Evolutionary conservation across 2,113 vertebrate genomes (phyloP).

Genomic region (Poeciliopsis occidentalis): DNA sequence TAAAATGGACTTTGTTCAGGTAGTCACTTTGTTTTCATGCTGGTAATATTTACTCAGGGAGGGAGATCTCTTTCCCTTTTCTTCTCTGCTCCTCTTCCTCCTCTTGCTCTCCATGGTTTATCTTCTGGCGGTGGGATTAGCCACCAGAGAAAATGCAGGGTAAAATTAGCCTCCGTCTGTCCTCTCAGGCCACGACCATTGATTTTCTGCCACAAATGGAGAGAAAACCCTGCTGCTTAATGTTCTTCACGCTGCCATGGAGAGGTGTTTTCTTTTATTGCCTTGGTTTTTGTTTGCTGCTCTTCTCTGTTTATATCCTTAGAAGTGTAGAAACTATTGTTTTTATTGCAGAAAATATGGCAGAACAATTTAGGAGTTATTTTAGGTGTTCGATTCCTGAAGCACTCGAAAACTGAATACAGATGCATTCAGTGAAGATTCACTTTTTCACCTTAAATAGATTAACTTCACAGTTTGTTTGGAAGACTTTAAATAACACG

Average conservation of each 20-base stretch:
- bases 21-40: conserved; percentile 89
- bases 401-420: neutral
- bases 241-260: conserved; percentile 73
- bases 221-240: conserved; percentile 71
- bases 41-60: conserved; percentile 82
- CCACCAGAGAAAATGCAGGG: conserved; percentile 79
- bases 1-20: conserved; percentile 87
- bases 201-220: conserved; percentile 81
- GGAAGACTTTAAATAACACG: too few species aligned
- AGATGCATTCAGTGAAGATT: too few species aligned
- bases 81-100: conserved; percentile 68
- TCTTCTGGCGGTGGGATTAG: conserved; percentile 82
- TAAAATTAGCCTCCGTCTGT: conserved; percentile 77
- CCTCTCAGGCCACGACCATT: conserved; percentile 71
- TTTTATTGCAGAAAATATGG: neutral
- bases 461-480: too few species aligned
- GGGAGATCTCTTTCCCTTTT: conserved; percentile 66
- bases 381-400: too few species aligned
- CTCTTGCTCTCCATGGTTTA: conserved; percentile 63
- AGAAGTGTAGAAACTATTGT: conserved; percentile 1
- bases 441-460: neutral
- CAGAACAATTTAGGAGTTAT: neutral
- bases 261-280: conserved; percentile 45
- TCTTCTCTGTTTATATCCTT: conserved; percentile 12
- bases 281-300: conserved; percentile 68